Evolutionary conservation across 2,113 vertebrate genomes (phyloP).

Genomic region (Catharus bicknelli): DNA sequence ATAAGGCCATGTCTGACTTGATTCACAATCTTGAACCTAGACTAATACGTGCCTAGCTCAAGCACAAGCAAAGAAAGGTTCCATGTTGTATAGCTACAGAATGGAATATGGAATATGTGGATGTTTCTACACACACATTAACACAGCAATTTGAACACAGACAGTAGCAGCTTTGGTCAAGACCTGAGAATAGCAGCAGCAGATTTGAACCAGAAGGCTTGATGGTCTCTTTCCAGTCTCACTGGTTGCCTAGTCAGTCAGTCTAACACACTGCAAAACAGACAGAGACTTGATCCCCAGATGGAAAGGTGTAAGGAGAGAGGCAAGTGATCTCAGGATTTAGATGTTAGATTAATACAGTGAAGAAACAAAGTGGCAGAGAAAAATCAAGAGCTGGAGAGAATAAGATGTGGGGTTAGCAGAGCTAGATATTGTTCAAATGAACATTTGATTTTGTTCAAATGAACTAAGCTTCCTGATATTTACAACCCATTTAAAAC

Average conservation of each 20-base stretch:
- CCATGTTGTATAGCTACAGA: background rate
- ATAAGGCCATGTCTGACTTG: background rate
- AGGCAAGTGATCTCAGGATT: background rate
- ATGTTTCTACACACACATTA: background rate
- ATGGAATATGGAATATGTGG: background rate
- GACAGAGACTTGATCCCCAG: background rate
- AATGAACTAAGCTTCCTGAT: background rate
- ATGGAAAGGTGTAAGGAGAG: background rate
- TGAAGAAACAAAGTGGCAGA: background rate
- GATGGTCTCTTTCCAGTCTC: background rate
- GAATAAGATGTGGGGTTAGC: background rate
- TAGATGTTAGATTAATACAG: background rate
- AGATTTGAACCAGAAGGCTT: background rate
- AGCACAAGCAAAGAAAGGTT: background rate
- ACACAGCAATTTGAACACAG: background rate
- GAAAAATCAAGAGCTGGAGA: background rate
- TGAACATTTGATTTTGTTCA: background rate
- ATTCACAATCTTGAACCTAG: background rate
- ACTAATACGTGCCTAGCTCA: background rate
- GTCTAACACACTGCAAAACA: background rate
- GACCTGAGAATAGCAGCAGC: background rate
- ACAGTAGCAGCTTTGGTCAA: background rate
- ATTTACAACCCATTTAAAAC: background rate
- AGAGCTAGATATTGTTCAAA: background rate
- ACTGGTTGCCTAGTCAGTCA: background rate